Conservation (phyloP, 92 coral and sea anemone genomes). For the Parazoanthus swiftii region DNA sequence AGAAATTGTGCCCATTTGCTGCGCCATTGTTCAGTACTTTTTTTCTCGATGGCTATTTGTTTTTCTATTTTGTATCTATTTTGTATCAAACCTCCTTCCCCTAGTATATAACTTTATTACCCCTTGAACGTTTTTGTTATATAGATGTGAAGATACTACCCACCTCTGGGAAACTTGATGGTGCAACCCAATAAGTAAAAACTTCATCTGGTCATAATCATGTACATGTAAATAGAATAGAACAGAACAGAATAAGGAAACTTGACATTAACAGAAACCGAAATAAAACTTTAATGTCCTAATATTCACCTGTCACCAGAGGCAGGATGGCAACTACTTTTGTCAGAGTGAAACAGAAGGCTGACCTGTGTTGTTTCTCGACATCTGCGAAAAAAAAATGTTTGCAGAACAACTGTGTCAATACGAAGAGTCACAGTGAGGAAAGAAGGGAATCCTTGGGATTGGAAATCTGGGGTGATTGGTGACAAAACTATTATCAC, state of each 20-base stretch:
- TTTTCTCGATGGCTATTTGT: no score
- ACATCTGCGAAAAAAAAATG: background rate
- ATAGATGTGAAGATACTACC: background rate
- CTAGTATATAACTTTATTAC: no score
- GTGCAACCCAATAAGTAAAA: conserved; percentile 68
- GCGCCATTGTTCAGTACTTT: no score
- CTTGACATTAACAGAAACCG: background rate
- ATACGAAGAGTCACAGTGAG: background rate
- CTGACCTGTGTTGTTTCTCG: conserved; percentile 16
- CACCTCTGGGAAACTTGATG: conserved; percentile 79
- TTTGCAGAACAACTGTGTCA: background rate
- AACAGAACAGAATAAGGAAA: background rate
- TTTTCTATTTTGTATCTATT: no score
- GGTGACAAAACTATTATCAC: no score
- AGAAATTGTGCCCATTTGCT: no score
- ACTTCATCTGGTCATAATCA: conserved; percentile 65
- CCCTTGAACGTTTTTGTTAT: no score
- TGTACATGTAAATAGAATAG: background rate
- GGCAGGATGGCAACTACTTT: conserved; percentile 44
- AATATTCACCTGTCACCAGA: conserved; percentile 47
- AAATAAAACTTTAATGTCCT: no score
- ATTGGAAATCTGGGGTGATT: no score
- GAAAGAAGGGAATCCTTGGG: background rate
- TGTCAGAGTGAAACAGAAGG: conserved; percentile 50
- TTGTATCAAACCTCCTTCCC: no score